Percentiles rank a stretch among this genome's conserved stretches.
Evolutionary conservation across 2,797 vertebrate species (phyloP).

Genomic region (Emys orbicularis): DNA sequence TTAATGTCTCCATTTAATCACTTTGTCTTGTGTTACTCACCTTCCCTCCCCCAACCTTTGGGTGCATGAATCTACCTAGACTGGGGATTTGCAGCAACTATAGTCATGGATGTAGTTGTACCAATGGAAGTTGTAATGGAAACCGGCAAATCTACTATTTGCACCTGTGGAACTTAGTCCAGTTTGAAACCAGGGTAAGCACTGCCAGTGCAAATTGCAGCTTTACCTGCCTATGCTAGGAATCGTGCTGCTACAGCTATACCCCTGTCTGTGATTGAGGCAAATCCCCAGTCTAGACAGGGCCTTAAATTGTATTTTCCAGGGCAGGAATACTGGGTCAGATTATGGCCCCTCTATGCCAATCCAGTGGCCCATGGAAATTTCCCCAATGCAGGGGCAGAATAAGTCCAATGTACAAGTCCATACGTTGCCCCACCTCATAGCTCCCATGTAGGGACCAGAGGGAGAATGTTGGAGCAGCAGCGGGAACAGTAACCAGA

Average conservation of each 20-base stretch:
- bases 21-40: neutral
- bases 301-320: neutral
- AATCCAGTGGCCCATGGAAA: neutral
- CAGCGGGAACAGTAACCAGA: neutral
- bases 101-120: neutral
- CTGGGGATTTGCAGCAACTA: rapidly evolving
- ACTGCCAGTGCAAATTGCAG: neutral
- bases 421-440: rapidly evolving
- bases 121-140: neutral
- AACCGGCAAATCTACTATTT: neutral
- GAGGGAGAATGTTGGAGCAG: neutral
- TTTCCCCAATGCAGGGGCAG: rapidly evolving
- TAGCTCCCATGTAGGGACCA: rapidly evolving
- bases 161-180: neutral
- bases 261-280: neutral
- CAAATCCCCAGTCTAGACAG: rapidly evolving
- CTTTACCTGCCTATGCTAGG: neutral
- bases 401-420: neutral
- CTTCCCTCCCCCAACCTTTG: neutral
- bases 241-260: neutral
- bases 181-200: neutral
- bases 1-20: neutral
- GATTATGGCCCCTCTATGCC: neutral
- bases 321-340: neutral
- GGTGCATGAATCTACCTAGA: neutral